Evolutionary conservation across 1,140 invertebrate genomes (phyloP).

Genomic region (Drosophila nasuta): DNA sequence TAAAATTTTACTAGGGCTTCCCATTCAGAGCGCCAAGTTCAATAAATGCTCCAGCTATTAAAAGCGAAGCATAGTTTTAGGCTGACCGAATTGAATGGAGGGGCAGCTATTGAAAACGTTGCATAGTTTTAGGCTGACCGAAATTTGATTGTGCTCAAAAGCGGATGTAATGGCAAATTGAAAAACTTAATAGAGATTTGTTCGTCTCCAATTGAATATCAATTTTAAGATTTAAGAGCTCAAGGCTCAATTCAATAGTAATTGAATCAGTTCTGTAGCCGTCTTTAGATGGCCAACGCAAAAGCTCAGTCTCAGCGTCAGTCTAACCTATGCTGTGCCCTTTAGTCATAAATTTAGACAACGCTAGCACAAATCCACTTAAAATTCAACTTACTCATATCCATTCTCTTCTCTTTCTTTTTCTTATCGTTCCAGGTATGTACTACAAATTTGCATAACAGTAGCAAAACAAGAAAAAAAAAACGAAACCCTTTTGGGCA

Average conservation of each 20-base stretch:
- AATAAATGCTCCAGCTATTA: conserved; percentile 11
- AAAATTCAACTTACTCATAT: conserved; percentile 51
- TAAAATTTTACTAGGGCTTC: conserved; percentile 61
- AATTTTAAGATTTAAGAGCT: neutral
- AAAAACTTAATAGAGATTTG: too few relatives aligned
- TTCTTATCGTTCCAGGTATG: conserved; percentile 74
- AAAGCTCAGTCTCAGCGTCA: neutral
- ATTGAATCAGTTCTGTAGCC: conserved; percentile 18
- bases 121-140: too few relatives aligned
- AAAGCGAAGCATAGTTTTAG: conserved; percentile 3
- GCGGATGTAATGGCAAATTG: too few relatives aligned
- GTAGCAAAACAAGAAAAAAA: conserved; percentile 44
- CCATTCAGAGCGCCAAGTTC: conserved; percentile 7
- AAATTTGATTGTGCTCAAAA: too few relatives aligned
- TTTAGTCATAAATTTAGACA: conserved; percentile 42
- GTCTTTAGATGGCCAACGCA: neutral
- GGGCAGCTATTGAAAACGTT: neutral
- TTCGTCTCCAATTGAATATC: neutral
- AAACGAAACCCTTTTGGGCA: conserved; percentile 54
- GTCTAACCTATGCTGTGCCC: conserved; percentile 4
- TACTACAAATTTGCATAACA: conserved; percentile 66
- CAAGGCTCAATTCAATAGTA: conserved; percentile 1
- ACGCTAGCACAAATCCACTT: conserved; percentile 38
- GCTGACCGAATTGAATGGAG: neutral
- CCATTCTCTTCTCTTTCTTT: conserved; percentile 29